Conservation (phyloP, 2,797 vertebrate species). For the Setipinna tenuifilis region DNA sequence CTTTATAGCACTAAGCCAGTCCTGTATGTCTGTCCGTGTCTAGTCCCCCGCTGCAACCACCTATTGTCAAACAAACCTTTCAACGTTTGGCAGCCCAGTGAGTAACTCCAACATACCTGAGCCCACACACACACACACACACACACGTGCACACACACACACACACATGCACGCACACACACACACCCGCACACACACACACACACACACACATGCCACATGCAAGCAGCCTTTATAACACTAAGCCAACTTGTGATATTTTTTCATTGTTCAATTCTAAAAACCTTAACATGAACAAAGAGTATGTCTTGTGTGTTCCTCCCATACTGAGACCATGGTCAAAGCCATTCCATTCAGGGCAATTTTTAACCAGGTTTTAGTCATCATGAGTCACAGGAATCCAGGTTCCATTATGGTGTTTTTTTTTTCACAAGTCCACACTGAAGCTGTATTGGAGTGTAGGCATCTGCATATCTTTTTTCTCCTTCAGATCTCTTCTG, state of each 20-base stretch:
- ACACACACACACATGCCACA: not conserved
- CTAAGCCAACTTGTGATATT: not conserved
- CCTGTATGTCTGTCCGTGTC: not conserved
- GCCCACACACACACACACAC: not conserved
- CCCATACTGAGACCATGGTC: not conserved
- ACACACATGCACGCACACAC: not conserved
- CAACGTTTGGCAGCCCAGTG: not conserved
- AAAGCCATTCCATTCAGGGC: not conserved
- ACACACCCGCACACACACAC: too few species aligned
- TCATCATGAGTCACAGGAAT: not conserved
- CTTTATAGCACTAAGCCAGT: too few species aligned
- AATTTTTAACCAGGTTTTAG: not conserved
- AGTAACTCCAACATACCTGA: not conserved
- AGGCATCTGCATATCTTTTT: not conserved
- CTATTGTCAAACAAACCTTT: not conserved
- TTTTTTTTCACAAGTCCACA: not conserved
- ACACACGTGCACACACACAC: slow-evolving; percentile 1
- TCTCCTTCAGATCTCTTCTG: too few species aligned
- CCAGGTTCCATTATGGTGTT: not conserved
- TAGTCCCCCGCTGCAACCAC: too few species aligned
- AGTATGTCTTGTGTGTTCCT: not conserved
- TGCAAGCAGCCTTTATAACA: not conserved
- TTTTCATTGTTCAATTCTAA: not conserved
- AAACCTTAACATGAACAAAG: not conserved
- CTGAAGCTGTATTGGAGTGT: not conserved